A percentile compares a stretch with the other conserved stretches of the same genome.
phyloP scores from a whole-genome alignment of 2,888 invertebrate species.

The Orgyia antiqua region DNA sequence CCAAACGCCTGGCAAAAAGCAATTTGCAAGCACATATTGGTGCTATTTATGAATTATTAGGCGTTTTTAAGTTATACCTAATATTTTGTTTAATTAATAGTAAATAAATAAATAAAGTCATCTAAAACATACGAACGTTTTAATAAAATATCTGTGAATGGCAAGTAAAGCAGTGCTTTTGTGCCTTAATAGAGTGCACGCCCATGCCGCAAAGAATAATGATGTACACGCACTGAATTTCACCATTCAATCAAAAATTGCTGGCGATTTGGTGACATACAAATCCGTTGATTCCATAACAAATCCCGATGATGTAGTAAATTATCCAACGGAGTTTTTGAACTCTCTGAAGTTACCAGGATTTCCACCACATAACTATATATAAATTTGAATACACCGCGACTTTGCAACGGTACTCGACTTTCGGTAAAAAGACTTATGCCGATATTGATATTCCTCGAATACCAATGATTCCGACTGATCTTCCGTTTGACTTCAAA shows the following conservation, averaged over 20 bases:
- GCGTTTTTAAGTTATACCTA: too few relatives aligned
- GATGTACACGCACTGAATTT: constrained; percentile 11
- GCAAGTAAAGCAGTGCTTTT: too few relatives aligned
- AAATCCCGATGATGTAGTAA: constrained; percentile 10
- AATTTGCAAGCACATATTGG: too few relatives aligned
- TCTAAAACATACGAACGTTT: too few relatives aligned
- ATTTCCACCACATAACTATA: constrained; percentile 18
- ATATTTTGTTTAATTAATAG: too few relatives aligned
- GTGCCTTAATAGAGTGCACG: too few relatives aligned
- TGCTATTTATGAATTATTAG: too few relatives aligned
- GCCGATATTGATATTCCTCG: background rate
- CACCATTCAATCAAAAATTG: constrained; percentile 16
- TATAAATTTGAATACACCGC: background rate
- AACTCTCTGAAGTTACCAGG: constrained; percentile 15
- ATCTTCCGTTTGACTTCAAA: constrained; percentile 1
- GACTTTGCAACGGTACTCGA: constrained; percentile 20
- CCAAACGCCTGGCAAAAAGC: too few relatives aligned
- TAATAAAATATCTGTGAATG: too few relatives aligned
- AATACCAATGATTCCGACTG: background rate
- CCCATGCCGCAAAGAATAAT: constrained; percentile 4
- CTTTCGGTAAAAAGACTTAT: constrained; percentile 10
- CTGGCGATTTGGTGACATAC: constrained; percentile 12
- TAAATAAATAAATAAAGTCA: too few relatives aligned
- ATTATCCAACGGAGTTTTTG: constrained; percentile 1
- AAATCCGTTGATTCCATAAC: constrained; percentile 18